These are phyloP conservation scores for Epirrita christyi DNA, from an alignment of 2,888 invertebrate species.

Conservation along the genomic window DNA sequence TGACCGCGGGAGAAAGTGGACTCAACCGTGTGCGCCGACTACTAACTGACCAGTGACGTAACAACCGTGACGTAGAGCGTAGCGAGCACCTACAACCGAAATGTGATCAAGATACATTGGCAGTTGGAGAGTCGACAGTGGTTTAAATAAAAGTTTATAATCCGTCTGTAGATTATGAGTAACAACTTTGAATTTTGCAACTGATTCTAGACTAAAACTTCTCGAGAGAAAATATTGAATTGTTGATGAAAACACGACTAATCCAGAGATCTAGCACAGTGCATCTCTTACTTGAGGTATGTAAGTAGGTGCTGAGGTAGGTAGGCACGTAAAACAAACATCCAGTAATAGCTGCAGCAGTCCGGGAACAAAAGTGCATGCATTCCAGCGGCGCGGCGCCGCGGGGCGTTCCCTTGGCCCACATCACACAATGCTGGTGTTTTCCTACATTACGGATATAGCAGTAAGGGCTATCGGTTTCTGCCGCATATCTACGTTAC, in stretches of 20 bases:
- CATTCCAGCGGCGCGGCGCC: conserved; percentile 21
- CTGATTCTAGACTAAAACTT: no score
- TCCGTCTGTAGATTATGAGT: no score
- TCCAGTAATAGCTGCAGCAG: conserved; percentile 17
- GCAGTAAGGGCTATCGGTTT: conserved; percentile 22
- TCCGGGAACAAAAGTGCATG: conserved; percentile 20
- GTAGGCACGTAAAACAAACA: conserved; percentile 17
- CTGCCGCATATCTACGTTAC: conserved; percentile 13
- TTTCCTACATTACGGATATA: conserved; percentile 20
- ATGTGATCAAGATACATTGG: conserved; percentile 5
- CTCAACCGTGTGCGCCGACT: conserved; percentile 16
- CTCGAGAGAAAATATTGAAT: no score
- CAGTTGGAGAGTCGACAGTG: conserved; percentile 1
- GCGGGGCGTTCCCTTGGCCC: conserved; percentile 24
- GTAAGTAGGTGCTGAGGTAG: not conserved
- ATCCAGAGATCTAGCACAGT: not conserved
- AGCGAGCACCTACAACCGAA: not conserved
- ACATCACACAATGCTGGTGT: conserved; percentile 12
- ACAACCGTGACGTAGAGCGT: conserved; percentile 11
- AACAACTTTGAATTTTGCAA: no score
- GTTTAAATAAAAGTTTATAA: no score
- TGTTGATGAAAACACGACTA: no score
- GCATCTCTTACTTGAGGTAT: not conserved
- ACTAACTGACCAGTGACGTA: conserved; percentile 12
- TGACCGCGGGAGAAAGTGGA: conserved; percentile 52